phyloP scores from a whole-genome alignment of 1,140 invertebrate species.

The Eubasilissa regina region DNA sequence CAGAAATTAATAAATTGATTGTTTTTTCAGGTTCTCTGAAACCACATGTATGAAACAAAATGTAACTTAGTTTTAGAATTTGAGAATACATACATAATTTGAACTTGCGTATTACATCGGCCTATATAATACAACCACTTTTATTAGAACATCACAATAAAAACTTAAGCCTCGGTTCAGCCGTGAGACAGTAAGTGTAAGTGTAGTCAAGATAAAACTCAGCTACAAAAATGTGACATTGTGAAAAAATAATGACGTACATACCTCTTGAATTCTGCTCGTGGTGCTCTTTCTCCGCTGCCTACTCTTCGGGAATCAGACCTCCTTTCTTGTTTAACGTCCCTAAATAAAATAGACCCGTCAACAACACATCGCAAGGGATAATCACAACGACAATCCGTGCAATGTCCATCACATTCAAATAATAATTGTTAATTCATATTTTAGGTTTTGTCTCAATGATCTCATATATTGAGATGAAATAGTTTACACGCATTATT shows the following conservation, averaged over 20 bases:
- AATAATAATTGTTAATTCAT: conserved; percentile 29
- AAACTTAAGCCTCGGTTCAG: too few species aligned
- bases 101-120: too few species aligned
- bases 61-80: too few species aligned
- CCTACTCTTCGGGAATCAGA: conserved; percentile 38
- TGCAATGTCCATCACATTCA: conserved; percentile 34
- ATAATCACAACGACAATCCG: conserved; percentile 12
- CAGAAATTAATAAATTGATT: too few species aligned
- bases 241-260: not conserved
- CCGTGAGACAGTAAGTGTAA: too few species aligned
- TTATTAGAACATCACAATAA: too few species aligned
- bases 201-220: too few species aligned
- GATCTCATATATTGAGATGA: conserved; percentile 44
- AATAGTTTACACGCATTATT: conserved; percentile 1
- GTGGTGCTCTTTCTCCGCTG: conserved; percentile 27
- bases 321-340: conserved; percentile 42
- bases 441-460: conserved; percentile 23
- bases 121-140: too few species aligned
- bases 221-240: too few species aligned
- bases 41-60: too few species aligned
- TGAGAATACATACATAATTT: too few species aligned
- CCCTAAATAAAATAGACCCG: conserved; percentile 45
- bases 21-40: too few species aligned
- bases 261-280: conserved; percentile 32
- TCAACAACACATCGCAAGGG: not conserved